Conservation (phyloP, 92 coral and sea anemone species). For the Epizoanthus fatuus region DNA sequence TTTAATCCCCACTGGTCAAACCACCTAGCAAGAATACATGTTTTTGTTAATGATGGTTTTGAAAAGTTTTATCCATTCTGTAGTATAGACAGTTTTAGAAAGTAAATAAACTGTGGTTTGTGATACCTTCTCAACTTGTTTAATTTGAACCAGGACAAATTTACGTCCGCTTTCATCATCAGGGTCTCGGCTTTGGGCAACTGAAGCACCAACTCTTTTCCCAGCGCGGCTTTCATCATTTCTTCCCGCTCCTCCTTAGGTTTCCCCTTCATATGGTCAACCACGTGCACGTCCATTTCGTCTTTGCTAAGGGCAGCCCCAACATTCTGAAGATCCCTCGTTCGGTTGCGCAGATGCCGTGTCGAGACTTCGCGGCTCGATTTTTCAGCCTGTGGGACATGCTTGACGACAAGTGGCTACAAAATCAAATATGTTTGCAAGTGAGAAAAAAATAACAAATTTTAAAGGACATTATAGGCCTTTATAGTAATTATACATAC, state of each 20-base stretch:
- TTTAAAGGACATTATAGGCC: background rate
- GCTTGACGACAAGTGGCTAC: background rate
- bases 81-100: background rate
- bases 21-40: slow-evolving; percentile 9
- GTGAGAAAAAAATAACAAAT: background rate
- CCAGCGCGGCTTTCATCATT: background rate
- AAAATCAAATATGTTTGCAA: background rate
- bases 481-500: background rate
- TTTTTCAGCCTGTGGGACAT: slow-evolving; percentile 4
- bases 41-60: too few relatives aligned
- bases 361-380: background rate
- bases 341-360: background rate
- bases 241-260: slow-evolving; percentile 28
- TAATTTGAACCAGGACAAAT: slow-evolving; percentile 14
- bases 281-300: slow-evolving; percentile 20
- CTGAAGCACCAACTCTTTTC: slow-evolving; percentile 5
- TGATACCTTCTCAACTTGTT: slow-evolving; percentile 25
- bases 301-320: slow-evolving; percentile 2
- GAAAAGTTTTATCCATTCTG: background rate
- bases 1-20: slow-evolving; percentile 20
- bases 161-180: slow-evolving; percentile 5
- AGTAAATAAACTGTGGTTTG: background rate
- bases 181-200: slow-evolving; percentile 6
- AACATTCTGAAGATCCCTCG: background rate
- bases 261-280: slow-evolving; percentile 14